Base-by-base conservation (phyloP, 2,113 vertebrate species). In the Henicopernis longicauda region DNA sequence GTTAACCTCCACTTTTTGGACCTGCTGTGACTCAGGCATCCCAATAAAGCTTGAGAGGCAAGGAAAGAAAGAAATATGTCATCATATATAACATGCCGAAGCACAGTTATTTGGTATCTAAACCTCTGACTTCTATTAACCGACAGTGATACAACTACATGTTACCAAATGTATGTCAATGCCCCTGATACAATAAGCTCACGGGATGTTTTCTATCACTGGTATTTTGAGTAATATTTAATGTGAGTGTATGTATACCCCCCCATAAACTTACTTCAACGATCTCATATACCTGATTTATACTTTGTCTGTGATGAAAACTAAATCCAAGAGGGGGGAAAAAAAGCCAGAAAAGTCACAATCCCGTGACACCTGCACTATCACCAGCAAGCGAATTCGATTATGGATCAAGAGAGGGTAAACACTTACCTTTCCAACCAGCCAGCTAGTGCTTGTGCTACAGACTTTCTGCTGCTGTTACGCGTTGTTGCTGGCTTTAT, bases 61-160 rank as follows among this genome's bases (percentile, higher is more conserved):
- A 74, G 47, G 42, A 66, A 86, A 82, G 32, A 70, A n/a, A 59
- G 42, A 65, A 59, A 87, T 13, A 52, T 0, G 0, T 4, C 2
- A 70, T 58, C 59, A 50, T 52, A 27, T 52, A 27, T 52, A 79
- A 62, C 36, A 23, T 14, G 49, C 20, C 27, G 29, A 66, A 62
- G 21, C 10, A 55, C 16, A 54, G 34, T 77, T 77, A 58, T 34
- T 92, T 65, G 36, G 9, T n/a, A 40, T 38, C 27, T 82, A 86
- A 88, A 86, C 59, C 38, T 82, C 59, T 52, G 45, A 54, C 16
- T 90, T 63, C 20, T 40, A 12, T 59, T 71, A 76, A 49, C 34
- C 0, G 2, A 32, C 38, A 82, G 38, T 16, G 47, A 47, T 32
- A 67, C 0, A 0, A 69, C 34, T 70, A 16, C 1, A 18, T n/a